These are phyloP conservation scores for Aporrectodea caliginosa DNA, from an alignment of 1,140 invertebrate genomes.

Conservation along the genomic window DNA sequence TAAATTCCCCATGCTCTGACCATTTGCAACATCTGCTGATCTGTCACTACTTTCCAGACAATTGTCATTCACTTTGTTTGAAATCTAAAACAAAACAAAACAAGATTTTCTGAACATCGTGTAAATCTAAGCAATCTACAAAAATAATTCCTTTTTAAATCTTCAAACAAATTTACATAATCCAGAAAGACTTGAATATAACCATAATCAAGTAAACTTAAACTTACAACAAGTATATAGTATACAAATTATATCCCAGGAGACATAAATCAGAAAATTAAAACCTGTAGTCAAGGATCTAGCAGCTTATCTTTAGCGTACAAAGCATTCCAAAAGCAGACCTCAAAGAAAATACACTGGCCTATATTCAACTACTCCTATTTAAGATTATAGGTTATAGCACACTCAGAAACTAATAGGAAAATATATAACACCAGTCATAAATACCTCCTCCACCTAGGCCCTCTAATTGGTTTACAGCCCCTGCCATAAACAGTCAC, in stretches of 20 bases:
- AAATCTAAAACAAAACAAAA: not conserved
- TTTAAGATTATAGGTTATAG: not conserved
- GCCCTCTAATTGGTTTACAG: not conserved
- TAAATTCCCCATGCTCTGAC: not conserved
- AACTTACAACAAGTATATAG: too few relatives aligned
- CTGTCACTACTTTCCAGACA: not conserved
- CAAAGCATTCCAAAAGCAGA: not conserved
- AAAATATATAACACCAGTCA: not conserved
- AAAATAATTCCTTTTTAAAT: not conserved
- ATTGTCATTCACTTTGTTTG: not conserved
- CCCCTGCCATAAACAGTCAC: not conserved
- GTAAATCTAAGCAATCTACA: not conserved
- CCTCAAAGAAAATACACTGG: not conserved
- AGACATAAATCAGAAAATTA: too few relatives aligned
- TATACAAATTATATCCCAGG: too few relatives aligned
- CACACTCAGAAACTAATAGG: not conserved
- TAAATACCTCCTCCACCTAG: not conserved
- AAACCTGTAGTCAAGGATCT: too few relatives aligned
- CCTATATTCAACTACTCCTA: not conserved
- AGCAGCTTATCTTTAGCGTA: not conserved
- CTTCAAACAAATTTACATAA: not conserved
- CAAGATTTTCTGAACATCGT: not conserved
- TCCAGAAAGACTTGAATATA: not conserved
- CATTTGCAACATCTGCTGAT: not conserved
- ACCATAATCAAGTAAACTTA: not conserved